phyloP scores from a whole-genome alignment of 2,113 vertebrate genomes.

The Eonycteris spelaea region DNA sequence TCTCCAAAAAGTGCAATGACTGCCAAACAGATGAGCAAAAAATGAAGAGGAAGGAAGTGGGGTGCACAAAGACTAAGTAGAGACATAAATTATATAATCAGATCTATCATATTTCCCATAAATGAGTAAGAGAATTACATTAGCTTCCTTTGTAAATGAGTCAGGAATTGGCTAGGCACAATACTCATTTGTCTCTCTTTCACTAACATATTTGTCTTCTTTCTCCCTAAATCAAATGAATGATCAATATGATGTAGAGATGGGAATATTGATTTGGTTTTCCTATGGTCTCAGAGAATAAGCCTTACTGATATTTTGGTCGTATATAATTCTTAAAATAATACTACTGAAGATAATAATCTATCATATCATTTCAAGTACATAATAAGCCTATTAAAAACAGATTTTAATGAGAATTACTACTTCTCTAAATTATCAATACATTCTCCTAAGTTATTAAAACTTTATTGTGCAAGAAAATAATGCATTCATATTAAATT shows the following conservation, averaged over 20 bases:
- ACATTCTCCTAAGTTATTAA: constrained; percentile 15
- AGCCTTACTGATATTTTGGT: constrained; percentile 15
- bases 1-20: constrained; percentile 49
- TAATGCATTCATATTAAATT: neutral
- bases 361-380: neutral
- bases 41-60: constrained; percentile 1
- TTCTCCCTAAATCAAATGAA: constrained; percentile 66
- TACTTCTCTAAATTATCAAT: constrained; percentile 17
- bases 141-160: constrained; percentile 50
- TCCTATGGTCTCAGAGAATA: constrained; percentile 6
- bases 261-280: constrained; percentile 39
- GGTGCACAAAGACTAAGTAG: constrained; percentile 8
- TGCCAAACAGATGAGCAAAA: constrained; percentile 20
- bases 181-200: constrained; percentile 61
- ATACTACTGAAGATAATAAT: neutral
- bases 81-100: constrained; percentile 46
- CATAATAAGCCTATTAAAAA: neutral
- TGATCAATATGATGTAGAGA: constrained; percentile 60
- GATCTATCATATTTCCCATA: constrained; percentile 56
- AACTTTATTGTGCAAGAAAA: neutral
- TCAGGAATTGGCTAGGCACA: constrained; percentile 34
- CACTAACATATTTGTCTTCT: constrained; percentile 62
- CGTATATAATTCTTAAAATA: constrained; percentile 33
- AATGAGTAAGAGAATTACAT: constrained; percentile 32
- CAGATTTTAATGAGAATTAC: constrained; percentile 36